A percentile compares a stretch with the other conserved stretches of the same genome.
Conservation (phyloP, 2,797 vertebrate species). For the Garrulus glandarius region DNA sequence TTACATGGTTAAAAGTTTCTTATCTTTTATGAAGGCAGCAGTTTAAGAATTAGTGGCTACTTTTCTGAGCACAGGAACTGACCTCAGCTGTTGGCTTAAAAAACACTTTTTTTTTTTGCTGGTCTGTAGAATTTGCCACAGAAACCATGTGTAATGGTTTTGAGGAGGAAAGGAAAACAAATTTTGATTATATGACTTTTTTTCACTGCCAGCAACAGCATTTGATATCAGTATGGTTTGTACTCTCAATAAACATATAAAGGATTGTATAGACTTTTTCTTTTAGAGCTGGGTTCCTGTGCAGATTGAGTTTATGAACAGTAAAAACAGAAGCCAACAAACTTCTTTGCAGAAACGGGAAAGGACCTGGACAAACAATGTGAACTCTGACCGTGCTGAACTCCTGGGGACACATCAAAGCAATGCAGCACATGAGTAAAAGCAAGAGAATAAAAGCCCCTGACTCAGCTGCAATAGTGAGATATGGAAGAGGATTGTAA, state of each 20-base stretch:
- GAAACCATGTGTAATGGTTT: not conserved
- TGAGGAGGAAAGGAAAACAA: not conserved
- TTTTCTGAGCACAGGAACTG: not conserved
- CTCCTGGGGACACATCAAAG: not conserved
- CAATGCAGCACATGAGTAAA: not conserved
- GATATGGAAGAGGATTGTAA: not conserved
- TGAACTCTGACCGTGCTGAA: not conserved
- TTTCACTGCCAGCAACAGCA: not conserved
- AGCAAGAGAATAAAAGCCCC: not conserved
- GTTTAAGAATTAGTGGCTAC: not conserved
- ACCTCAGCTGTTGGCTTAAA: not conserved
- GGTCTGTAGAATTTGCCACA: not conserved
- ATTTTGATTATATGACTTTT: not conserved
- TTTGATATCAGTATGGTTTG: not conserved
- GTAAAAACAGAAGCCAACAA: not conserved
- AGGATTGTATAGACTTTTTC: not conserved
- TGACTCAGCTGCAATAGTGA: not conserved
- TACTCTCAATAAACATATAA: not conserved
- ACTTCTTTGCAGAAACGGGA: not conserved
- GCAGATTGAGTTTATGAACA: not conserved
- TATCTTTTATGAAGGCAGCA: not conserved
- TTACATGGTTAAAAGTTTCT: not conserved
- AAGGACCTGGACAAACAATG: not conserved
- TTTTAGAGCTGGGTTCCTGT: not conserved
- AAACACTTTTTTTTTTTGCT: not conserved